phyloP scores from a whole-genome alignment of 1,140 invertebrate species.

The Bombus confusus region DNA sequence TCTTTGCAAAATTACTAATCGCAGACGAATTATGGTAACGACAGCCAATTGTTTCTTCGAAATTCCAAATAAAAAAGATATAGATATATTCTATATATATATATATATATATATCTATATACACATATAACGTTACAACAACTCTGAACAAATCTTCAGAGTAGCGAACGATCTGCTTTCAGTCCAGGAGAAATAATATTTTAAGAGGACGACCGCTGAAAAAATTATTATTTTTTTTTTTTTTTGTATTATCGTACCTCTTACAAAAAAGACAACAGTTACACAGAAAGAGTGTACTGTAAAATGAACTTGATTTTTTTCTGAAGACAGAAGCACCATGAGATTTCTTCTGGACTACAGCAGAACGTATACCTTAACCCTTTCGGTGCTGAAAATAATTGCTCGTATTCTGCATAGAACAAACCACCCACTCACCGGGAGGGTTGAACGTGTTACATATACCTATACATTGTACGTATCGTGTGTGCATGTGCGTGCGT shows the following conservation, averaged over 20 bases:
- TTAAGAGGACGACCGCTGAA: background rate
- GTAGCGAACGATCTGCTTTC: background rate
- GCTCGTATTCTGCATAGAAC: background rate
- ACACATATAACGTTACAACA: background rate
- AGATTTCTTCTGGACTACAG: background rate
- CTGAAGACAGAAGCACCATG: no score
- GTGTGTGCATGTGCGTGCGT: constrained; percentile 1
- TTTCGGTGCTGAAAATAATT: background rate
- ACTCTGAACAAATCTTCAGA: background rate
- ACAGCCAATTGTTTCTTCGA: constrained; percentile 13
- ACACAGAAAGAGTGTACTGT: no score
- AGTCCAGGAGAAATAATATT: background rate
- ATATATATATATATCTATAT: background rate
- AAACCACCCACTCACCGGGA: background rate
- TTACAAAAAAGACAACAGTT: no score
- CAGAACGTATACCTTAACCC: background rate
- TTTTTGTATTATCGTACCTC: background rate
- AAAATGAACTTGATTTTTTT: background rate
- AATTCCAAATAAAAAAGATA: background rate
- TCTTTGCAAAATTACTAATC: background rate
- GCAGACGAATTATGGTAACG: background rate
- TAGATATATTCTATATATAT: background rate
- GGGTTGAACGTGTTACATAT: background rate
- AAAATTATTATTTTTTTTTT: background rate
- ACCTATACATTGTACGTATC: constrained; percentile 8